A percentile compares a stretch with the other conserved stretches of the same genome.
Evolutionary conservation across 1,140 invertebrate species (phyloP).

Genomic region (Dreissena polymorpha): DNA sequence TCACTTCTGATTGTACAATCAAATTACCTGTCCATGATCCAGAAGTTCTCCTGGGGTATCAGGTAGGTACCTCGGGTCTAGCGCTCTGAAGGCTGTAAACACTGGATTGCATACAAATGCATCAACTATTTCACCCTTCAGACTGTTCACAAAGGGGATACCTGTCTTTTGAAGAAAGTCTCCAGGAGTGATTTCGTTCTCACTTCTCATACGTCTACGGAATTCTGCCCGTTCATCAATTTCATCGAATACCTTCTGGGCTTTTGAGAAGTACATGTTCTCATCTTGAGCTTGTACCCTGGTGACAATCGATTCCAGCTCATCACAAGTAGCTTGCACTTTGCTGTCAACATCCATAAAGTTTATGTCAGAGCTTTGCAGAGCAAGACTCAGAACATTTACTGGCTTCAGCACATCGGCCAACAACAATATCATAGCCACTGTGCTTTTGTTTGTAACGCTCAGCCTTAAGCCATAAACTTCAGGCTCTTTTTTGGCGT

Average conservation of each 20-base stretch:
- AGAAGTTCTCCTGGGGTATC: too few species aligned
- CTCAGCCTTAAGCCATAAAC: background rate
- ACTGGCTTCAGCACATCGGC: conserved; percentile 34
- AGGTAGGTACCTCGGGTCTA: too few species aligned
- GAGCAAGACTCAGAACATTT: conserved; percentile 15
- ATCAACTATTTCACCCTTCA: too few species aligned
- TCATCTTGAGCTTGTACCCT: background rate
- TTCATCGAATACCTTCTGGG: background rate
- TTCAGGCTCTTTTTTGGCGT: conserved; percentile 24
- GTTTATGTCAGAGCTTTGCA: conserved; percentile 15
- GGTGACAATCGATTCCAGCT: background rate
- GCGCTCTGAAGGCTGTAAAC: too few species aligned
- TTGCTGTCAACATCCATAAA: background rate
- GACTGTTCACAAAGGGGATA: too few species aligned
- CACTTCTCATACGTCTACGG: background rate
- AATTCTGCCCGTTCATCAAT: background rate
- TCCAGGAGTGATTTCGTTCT: background rate
- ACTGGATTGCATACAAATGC: too few species aligned
- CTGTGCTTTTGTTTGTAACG: conserved; percentile 21
- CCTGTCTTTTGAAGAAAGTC: conserved; percentile 2
- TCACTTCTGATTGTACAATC: too few species aligned
- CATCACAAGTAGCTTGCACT: background rate
- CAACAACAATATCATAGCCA: conserved; percentile 16
- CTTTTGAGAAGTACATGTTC: background rate
- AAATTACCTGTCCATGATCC: too few species aligned